Base-by-base conservation (phyloP, 2,113 vertebrate species). In the Trochalopteron elliotii region DNA sequence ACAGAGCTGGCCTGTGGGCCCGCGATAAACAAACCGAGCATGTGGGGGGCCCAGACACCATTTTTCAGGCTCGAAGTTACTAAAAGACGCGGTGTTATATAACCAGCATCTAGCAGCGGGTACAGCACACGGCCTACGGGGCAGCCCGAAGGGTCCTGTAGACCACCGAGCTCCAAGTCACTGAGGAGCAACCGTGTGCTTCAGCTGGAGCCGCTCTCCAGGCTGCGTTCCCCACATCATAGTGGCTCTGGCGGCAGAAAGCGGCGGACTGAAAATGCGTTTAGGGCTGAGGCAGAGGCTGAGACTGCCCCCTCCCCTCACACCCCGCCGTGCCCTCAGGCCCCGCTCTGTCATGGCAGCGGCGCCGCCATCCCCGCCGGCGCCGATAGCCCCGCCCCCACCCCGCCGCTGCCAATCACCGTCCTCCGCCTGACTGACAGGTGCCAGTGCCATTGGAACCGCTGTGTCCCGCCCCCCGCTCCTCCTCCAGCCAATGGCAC, bases 381-480 rank as follows among this genome's bases (percentile, higher is more conserved):
- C 22, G 1, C 21, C 25, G 0, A 4, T 2, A 28, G 15, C 30
- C 42, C 50, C 22, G 6, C 52, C 69, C 50, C 15, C 10, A 1
- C 3, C n/a, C 49, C 52, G 6, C n/a, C 12, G 25, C 23, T 24
- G 55, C 87, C 60, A 47, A 68, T 77, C 82, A 55, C 47, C 42
- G 9, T 11, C 21, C 49, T 3, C 10, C 3, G 0, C 5, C 45
- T 80, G 91, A 94, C 25, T 68, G 95, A 64, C 6, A 64, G 30
- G 0, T 5, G 0, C 1, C 2, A 0, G 0, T 85, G 18, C 81
- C 96, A 97, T 68, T 50, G 25, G 44, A 5, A 11, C 8, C 0
- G 16, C 5, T 0, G 0, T 0, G 0, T 1, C 5, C 85, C 49
- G 9, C 80, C 83, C 65, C 6, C 53, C 5, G 19, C n/a, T 5